Base-by-base conservation (phyloP, 2,113 vertebrate genomes). In the Onychostoma macrolepis region DNA sequence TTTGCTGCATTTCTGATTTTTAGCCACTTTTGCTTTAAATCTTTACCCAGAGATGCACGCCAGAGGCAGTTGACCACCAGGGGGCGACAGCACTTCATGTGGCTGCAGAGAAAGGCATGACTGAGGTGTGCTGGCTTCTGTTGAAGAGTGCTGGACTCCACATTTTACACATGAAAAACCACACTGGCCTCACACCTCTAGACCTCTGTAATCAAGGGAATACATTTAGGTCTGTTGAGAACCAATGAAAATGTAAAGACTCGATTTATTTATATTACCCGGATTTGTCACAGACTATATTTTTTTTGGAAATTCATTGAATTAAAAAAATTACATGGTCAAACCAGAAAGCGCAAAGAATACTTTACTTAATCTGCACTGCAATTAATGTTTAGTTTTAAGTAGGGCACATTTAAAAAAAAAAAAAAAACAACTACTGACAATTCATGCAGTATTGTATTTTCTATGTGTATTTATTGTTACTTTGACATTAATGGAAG, bases 71-170 rank as follows among this genome's bases (percentile, higher is more conserved):
- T 56, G 96, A 96, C 93, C 93, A 94, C 77, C 91, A 94, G 93
- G 95, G 96, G 26, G 93, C 91, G 26, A 95, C 95, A 28, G 93
- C 95, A 15, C 90, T 96, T 84, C 96, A 96, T 1, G 91, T 95
- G 13, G 95, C 95, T 79, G 94, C 95, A 87, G 95, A 95, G 87
- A 90, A 92, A 65, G 96, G 95, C 0, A 91, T 90, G n/a, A 88
- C 94, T 33, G 94, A 95, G 91, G 93, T 95, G 65, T 94, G 95
- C 89, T 96, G 95, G 95, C 88, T 92, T 6, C 90, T 96, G 83
- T 91, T 96, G 91, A 94, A 94, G 92, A 94, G 86, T 43, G 87
- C 92, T 4, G 94, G 94, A 3, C 92, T 94, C 89, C 79, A 90
- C 41, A 87, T 93, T 80, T 93, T 96, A 82, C 92, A 94, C 87